Conservation (phyloP, 2,888 invertebrate genomes). For the Stenolophus ochropezus region DNA sequence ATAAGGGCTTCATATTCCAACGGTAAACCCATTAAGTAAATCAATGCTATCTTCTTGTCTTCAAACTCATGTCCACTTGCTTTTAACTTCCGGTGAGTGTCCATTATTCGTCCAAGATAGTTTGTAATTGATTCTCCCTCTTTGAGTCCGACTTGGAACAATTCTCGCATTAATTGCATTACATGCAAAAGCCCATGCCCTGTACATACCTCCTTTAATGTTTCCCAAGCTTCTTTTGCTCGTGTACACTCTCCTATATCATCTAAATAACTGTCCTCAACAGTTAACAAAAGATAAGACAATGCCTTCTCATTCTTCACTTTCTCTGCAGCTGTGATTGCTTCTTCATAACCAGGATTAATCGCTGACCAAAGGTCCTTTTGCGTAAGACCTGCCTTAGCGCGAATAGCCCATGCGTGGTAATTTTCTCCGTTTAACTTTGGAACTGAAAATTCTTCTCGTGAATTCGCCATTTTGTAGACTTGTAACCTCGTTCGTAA, state of each 20-base stretch:
- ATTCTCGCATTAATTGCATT: too few relatives aligned
- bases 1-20: too few relatives aligned
- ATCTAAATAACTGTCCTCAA: slow-evolving; percentile 6
- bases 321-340: neutral
- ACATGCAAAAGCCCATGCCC: neutral
- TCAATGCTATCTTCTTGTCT: neutral
- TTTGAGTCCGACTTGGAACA: too few relatives aligned
- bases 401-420: neutral
- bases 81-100: neutral
- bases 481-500: too few relatives aligned
- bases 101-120: neutral
- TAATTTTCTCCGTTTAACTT: too few relatives aligned
- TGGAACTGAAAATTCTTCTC: neutral
- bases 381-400: too few relatives aligned
- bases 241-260: neutral
- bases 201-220: neutral
- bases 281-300: neutral
- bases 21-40: too few relatives aligned
- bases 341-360: too few relatives aligned
- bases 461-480: neutral
- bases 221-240: slow-evolving; percentile 1
- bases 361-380: too few relatives aligned
- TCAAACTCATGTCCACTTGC: neutral
- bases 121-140: too few relatives aligned
- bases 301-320: neutral